Conservation (phyloP, 2,113 vertebrate genomes). For the Aphyosemion australe region DNA sequence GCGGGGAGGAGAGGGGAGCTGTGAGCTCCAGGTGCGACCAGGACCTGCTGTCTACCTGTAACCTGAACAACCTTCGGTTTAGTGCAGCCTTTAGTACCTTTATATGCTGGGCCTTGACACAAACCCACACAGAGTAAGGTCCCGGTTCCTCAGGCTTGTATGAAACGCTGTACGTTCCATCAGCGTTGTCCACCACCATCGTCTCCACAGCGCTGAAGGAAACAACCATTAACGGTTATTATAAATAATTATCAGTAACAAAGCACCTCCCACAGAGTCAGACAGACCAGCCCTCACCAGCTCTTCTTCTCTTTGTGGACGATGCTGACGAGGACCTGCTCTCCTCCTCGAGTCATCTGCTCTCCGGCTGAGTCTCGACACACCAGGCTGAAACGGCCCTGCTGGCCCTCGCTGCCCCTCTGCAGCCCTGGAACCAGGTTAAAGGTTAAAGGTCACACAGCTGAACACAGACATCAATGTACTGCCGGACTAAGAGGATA, state of each 20-base stretch:
- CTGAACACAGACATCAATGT: background rate
- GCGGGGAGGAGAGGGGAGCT: slow-evolving; percentile 17
- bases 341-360: slow-evolving; percentile 82
- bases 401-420: slow-evolving; percentile 76
- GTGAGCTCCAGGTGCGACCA: background rate
- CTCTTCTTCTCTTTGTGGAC: slow-evolving; percentile 83
- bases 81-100: slow-evolving; percentile 75
- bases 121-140: slow-evolving; percentile 81
- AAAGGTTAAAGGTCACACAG: background rate
- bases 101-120: slow-evolving; percentile 85
- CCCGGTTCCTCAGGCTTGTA: slow-evolving; percentile 84
- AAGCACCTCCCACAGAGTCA: no score
- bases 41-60: background rate
- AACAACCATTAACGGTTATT: background rate
- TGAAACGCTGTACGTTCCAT: slow-evolving; percentile 87
- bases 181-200: slow-evolving; percentile 81
- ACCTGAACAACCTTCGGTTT: background rate
- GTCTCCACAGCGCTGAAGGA: slow-evolving; percentile 77
- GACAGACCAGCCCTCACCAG: slow-evolving; percentile 74
- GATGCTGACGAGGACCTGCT: slow-evolving; percentile 81
- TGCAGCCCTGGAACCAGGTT: slow-evolving; percentile 73
- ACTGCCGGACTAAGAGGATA: background rate
- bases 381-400: slow-evolving; percentile 82
- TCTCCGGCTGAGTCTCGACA: slow-evolving; percentile 82
- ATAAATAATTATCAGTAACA: background rate